These are phyloP conservation scores for Nautilus pompilius DNA, from an alignment of 1,140 invertebrate species.

Conservation along the genomic window DNA sequence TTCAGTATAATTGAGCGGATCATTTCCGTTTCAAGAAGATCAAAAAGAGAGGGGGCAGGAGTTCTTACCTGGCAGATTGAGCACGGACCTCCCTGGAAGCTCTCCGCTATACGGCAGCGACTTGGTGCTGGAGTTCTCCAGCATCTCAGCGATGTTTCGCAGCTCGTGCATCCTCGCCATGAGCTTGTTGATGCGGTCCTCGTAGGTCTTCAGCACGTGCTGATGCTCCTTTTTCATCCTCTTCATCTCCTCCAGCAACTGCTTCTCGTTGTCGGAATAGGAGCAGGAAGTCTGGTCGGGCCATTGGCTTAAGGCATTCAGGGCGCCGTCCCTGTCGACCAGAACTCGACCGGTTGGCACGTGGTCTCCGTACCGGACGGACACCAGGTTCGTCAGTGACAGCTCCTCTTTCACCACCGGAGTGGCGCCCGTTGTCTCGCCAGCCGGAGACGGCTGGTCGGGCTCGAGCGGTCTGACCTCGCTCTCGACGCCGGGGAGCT, in stretches of 20 bases:
- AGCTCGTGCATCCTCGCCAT: slow-evolving; percentile 53
- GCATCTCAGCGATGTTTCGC: slow-evolving; percentile 46
- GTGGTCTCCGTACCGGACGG: slow-evolving; percentile 3
- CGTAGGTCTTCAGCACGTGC: slow-evolving; percentile 39
- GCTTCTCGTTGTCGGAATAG: slow-evolving; percentile 52
- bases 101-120: slow-evolving; percentile 41
- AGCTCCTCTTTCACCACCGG: slow-evolving; percentile 11
- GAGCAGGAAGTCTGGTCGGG: slow-evolving; percentile 32
- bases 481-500: too few species aligned
- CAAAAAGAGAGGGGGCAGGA: too few species aligned
- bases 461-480: too few species aligned
- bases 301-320: slow-evolving; percentile 11
- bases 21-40: too few species aligned
- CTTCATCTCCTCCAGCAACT: slow-evolving; percentile 52
- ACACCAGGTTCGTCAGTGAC: background rate
- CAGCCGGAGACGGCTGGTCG: background rate
- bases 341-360: background rate
- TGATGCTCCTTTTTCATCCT: slow-evolving; percentile 48
- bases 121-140: slow-evolving; percentile 48
- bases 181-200: slow-evolving; percentile 47
- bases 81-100: slow-evolving; percentile 32
- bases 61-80: too few species aligned
- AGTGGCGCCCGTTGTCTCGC: slow-evolving; percentile 2
- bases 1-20: too few species aligned
- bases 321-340: background rate